phyloP scores from a whole-genome alignment of 2,797 vertebrate species.

The Hozukius guyotensis region DNA sequence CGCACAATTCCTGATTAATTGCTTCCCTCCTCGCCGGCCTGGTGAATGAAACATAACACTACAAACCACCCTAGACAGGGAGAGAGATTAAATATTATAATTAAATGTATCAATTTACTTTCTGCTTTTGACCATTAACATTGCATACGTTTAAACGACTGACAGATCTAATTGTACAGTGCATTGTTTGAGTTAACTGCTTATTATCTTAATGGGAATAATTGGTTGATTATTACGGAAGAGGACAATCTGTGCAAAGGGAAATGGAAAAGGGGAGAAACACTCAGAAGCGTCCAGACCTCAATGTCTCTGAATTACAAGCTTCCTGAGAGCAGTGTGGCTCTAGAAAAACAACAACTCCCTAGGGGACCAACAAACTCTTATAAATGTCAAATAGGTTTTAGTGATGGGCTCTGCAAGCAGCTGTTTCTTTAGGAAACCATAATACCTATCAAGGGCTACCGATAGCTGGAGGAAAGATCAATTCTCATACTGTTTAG shows the following conservation, averaged over 20 bases:
- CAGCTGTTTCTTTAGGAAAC: slow-evolving; percentile 56
- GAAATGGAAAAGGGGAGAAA: slow-evolving; percentile 6
- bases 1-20: slow-evolving; percentile 73
- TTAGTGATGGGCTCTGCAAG: slow-evolving; percentile 56
- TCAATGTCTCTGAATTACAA: slow-evolving; percentile 41
- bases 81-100: slow-evolving; percentile 28
- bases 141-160: background rate
- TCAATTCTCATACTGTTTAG: slow-evolving; percentile 1
- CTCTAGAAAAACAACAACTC: slow-evolving; percentile 58
- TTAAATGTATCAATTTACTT: slow-evolving; percentile 23
- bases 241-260: slow-evolving; percentile 25
- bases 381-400: slow-evolving; percentile 73
- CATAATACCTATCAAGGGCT: slow-evolving; percentile 44
- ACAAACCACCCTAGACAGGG: slow-evolving; percentile 38
- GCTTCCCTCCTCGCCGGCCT: slow-evolving; percentile 46
- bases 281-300: slow-evolving; percentile 37
- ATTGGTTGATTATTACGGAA: slow-evolving; percentile 7
- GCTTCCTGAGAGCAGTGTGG: slow-evolving; percentile 40
- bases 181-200: background rate
- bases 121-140: slow-evolving; percentile 7
- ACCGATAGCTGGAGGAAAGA: slow-evolving; percentile 20
- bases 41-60: slow-evolving; percentile 62
- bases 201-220: slow-evolving; percentile 26
- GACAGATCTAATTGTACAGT: slow-evolving; percentile 1
- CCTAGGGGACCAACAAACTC: slow-evolving; percentile 58